phyloP scores from a whole-genome alignment of 2,113 vertebrate genomes.

The Tringa solitaria region DNA sequence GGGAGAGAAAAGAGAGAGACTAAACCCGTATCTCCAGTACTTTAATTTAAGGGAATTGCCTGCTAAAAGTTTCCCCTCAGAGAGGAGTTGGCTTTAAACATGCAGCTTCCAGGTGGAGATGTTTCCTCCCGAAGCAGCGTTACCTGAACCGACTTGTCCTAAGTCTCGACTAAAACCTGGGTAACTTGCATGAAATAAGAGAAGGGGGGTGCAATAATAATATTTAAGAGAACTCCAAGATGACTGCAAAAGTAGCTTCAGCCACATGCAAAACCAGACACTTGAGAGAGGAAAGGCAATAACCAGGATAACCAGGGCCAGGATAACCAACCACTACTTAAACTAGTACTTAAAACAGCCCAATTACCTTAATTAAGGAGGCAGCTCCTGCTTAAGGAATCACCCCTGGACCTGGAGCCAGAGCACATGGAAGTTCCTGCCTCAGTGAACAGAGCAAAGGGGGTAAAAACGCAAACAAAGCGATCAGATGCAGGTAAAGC shows the following conservation, averaged over 20 bases:
- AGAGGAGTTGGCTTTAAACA: background rate
- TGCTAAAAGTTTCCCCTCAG: background rate
- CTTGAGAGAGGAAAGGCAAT: background rate
- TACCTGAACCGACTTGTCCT: fast-evolving
- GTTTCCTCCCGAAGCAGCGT: background rate
- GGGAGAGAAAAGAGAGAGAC: background rate
- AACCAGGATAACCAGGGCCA: background rate
- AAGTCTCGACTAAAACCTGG: background rate
- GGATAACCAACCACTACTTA: background rate
- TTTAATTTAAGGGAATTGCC: background rate
- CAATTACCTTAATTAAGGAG: background rate
- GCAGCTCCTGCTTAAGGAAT: background rate
- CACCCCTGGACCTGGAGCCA: background rate
- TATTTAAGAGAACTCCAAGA: background rate
- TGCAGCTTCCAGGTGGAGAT: background rate
- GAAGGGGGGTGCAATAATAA: fast-evolving
- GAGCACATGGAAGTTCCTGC: fast-evolving
- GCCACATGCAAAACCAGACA: background rate
- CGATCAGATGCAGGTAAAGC: background rate
- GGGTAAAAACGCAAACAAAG: background rate
- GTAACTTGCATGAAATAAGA: background rate
- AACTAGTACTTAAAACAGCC: background rate
- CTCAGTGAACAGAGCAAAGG: background rate
- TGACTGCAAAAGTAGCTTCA: background rate
- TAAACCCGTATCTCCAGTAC: background rate